A percentile compares a stretch with the other conserved stretches of the same genome.
Evolutionary conservation across 2,888 invertebrate species (phyloP).

Genomic region (Corythucha ciliata): DNA sequence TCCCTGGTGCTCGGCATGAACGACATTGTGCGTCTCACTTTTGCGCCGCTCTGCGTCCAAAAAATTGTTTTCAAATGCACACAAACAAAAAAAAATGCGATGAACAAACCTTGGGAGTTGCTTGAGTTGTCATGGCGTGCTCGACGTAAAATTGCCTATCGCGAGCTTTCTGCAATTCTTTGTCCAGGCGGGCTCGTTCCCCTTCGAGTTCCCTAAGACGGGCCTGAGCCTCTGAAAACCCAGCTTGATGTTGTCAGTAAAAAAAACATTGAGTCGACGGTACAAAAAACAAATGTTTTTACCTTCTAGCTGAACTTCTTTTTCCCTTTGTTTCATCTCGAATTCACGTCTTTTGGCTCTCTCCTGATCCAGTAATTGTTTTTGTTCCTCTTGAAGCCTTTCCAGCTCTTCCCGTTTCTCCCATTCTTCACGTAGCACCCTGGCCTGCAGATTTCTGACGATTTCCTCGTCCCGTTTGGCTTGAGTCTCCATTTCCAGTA

Average conservation of each 20-base stretch:
- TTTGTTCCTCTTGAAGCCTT: constrained; percentile 67
- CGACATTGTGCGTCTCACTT: constrained; percentile 57
- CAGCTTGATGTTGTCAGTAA: background rate
- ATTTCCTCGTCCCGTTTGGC: constrained; percentile 79
- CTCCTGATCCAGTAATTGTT: constrained; percentile 61
- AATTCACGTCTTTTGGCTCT: constrained; percentile 63
- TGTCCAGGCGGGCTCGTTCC: constrained; percentile 59
- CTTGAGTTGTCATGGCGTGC: constrained; percentile 39
- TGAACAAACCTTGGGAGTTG: constrained; percentile 15
- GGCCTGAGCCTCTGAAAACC: constrained; percentile 55
- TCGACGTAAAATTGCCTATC: constrained; percentile 51
- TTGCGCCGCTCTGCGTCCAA: constrained; percentile 41
- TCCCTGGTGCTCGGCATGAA: constrained; percentile 59
- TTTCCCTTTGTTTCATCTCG: constrained; percentile 60
- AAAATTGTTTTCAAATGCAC: too few relatives aligned
- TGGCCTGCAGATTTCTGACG: constrained; percentile 44
- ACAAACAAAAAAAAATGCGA: background rate
- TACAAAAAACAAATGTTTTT: constrained; percentile 28
- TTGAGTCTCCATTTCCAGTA: constrained; percentile 72
- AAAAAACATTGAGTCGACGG: too few relatives aligned
- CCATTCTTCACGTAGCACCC: constrained; percentile 73
- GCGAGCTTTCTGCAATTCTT: constrained; percentile 57
- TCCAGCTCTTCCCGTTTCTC: constrained; percentile 72
- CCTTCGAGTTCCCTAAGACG: constrained; percentile 60
- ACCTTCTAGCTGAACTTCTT: constrained; percentile 61